These are phyloP conservation scores for Ctenodactylus gundi DNA, from an alignment of 2,113 vertebrate genomes.

Conservation along the genomic window DNA sequence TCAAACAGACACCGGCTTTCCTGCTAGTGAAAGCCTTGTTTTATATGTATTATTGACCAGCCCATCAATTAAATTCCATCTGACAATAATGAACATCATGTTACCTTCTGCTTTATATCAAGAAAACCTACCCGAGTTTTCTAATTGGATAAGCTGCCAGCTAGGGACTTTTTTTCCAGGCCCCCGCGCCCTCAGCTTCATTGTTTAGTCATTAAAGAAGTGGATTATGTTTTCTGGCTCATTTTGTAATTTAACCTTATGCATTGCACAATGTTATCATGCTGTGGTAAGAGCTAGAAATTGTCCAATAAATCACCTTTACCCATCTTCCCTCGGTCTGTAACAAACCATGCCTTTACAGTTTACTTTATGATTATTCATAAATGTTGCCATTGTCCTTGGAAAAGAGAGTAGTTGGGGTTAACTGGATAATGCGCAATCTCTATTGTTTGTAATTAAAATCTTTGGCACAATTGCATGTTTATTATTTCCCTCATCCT, in stretches of 20 bases:
- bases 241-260: neutral
- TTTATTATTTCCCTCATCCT: neutral
- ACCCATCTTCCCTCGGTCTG: neutral
- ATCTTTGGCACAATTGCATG: neutral
- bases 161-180: neutral
- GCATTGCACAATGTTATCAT: neutral
- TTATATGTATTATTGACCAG: conserved; percentile 62
- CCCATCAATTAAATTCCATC: conserved; percentile 58
- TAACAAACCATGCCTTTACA: neutral
- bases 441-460: neutral
- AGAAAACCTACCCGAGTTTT: conserved; percentile 47
- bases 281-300: neutral
- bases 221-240: neutral
- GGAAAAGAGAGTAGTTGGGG: neutral
- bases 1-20: conserved; percentile 74
- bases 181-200: too few species aligned
- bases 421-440: neutral
- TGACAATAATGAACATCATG: conserved; percentile 58
- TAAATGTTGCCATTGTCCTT: neutral
- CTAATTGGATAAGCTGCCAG: conserved; percentile 22
- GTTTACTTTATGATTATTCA: neutral
- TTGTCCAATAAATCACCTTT: neutral
- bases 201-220: neutral
- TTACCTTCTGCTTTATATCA: conserved; percentile 51
- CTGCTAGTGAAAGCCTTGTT: conserved; percentile 41